Percentiles rank a stretch among this genome's conserved stretches.
Conservation (phyloP, 2,888 invertebrate genomes). For the Conistra vaccinii region DNA sequence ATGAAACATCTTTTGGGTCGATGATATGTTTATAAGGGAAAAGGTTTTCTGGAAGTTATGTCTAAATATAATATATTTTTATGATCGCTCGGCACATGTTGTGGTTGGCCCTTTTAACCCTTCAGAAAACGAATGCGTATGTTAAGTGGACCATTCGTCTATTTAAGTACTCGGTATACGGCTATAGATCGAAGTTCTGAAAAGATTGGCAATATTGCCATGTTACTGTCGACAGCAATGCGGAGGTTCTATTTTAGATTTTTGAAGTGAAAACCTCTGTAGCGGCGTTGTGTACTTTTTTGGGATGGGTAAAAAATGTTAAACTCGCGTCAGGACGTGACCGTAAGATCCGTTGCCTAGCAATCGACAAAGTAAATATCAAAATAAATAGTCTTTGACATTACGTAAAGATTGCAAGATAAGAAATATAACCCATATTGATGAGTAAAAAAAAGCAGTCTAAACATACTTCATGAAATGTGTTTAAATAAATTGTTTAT, state of each 20-base stretch:
- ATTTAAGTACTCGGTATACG: neutral
- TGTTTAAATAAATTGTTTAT: no score
- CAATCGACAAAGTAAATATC: no score
- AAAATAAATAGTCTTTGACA: no score
- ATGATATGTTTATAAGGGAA: slow-evolving; percentile 44
- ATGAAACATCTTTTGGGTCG: slow-evolving; percentile 35
- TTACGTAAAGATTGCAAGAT: no score
- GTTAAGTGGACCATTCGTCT: slow-evolving; percentile 40
- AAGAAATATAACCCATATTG: no score
- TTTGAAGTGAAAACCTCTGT: no score
- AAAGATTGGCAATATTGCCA: neutral
- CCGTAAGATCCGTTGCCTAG: no score
- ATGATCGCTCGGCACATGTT: slow-evolving; percentile 38
- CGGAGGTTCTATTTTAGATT: neutral
- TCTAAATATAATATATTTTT: slow-evolving; percentile 49
- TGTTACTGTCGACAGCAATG: neutral
- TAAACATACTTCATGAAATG: no score
- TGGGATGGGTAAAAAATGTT: no score
- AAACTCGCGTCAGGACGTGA: no score
- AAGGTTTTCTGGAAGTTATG: slow-evolving; percentile 39
- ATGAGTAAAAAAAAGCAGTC: no score
- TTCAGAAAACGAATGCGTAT: slow-evolving; percentile 35
- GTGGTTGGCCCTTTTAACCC: slow-evolving; percentile 28
- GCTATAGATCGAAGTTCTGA: neutral
- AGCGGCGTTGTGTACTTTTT: no score